Percentiles rank a stretch among this genome's conserved stretches.
Evolutionary conservation across 2,888 invertebrate genomes (phyloP).

Genomic region (Agrochola circellaris): DNA sequence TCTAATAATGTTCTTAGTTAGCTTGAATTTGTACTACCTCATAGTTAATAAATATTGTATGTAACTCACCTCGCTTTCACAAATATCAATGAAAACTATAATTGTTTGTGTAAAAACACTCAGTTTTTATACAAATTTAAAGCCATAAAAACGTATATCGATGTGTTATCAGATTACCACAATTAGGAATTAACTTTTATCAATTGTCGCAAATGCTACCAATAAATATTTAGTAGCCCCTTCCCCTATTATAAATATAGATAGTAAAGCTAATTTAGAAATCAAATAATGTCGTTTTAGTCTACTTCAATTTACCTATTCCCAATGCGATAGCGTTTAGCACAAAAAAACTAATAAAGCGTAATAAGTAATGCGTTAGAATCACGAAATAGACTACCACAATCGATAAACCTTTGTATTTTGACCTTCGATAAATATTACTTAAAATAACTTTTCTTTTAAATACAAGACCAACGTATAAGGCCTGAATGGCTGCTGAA

Average conservation of each 20-base stretch:
- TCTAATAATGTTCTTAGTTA: neutral
- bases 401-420: slow-evolving; percentile 14
- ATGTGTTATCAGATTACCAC: slow-evolving; percentile 51
- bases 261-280: neutral
- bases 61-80: slow-evolving; percentile 60
- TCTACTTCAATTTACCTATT: slow-evolving; percentile 2
- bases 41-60: neutral
- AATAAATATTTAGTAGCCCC: slow-evolving; percentile 50
- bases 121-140: slow-evolving; percentile 65
- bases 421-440: slow-evolving; percentile 13
- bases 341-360: neutral
- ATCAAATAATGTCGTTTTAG: neutral
- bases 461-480: neutral
- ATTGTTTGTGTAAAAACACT: slow-evolving; percentile 9
- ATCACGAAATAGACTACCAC: slow-evolving; percentile 6
- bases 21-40: neutral
- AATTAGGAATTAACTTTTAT: slow-evolving; percentile 51
- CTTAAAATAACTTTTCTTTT: neutral
- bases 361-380: slow-evolving; percentile 11
- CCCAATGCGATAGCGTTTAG: neutral
- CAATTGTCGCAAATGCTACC: slow-evolving; percentile 26
- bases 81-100: slow-evolving; percentile 55
- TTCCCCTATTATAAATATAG: slow-evolving; percentile 19
- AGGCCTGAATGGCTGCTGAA: neutral
- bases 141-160: slow-evolving; percentile 56